These are phyloP conservation scores for Trogon melanurus DNA, from an alignment of 2,113 vertebrate species.

Conservation along the genomic window DNA sequence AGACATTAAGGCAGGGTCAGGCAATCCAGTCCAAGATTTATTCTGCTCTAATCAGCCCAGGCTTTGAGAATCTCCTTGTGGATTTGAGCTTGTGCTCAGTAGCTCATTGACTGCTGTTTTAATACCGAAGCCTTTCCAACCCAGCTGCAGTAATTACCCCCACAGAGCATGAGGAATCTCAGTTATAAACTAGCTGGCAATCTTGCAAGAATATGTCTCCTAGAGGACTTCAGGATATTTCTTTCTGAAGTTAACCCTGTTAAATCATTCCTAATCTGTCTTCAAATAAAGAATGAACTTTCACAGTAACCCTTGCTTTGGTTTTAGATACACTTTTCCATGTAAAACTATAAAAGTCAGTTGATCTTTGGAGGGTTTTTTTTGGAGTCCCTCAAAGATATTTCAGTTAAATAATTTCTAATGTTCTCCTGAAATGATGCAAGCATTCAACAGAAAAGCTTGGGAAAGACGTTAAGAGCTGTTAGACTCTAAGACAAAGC, in stretches of 20 bases:
- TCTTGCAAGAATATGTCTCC: conserved; percentile 57
- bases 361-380: not conserved
- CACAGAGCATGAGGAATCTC: conserved; percentile 48
- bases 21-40: conserved; percentile 42
- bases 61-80: conserved; percentile 41
- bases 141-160: conserved; percentile 64
- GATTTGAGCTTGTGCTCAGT: conserved; percentile 53
- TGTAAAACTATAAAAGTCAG: not conserved
- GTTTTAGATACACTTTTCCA: conserved; percentile 23
- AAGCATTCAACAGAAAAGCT: not conserved
- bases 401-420: conserved; percentile 20
- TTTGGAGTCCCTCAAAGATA: not conserved
- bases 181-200: conserved; percentile 61
- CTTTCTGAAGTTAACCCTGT: conserved; percentile 54
- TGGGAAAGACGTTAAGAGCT: not conserved
- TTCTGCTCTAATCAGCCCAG: conserved; percentile 52
- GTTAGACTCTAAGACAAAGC: not conserved
- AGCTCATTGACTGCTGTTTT: conserved; percentile 59
- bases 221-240: conserved; percentile 55
- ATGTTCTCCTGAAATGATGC: not conserved
- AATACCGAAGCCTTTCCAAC: conserved; percentile 39
- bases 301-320: conserved; percentile 29
- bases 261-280: conserved; percentile 63
- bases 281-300: conserved; percentile 45
- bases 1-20: not conserved